These are phyloP conservation scores for Ophioninae sp. DNA, from an alignment of 2,888 invertebrate species.

Conservation along the genomic window DNA sequence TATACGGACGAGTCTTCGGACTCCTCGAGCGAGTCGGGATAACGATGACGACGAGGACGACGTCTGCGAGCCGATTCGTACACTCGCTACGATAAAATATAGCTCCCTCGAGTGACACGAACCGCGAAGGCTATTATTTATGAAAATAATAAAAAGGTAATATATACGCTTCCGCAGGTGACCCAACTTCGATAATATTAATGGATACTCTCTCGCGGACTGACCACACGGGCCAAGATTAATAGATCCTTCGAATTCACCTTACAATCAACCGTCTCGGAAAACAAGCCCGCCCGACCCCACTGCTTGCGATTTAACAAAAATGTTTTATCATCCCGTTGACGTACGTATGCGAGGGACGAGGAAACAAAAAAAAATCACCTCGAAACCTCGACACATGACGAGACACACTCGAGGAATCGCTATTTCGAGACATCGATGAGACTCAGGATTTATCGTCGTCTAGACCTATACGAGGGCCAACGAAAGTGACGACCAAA, in stretches of 20 bases:
- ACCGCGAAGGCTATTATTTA: slow-evolving; percentile 72
- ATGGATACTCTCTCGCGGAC: slow-evolving; percentile 67
- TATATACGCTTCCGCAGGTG: slow-evolving; percentile 65
- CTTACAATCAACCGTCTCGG: slow-evolving; percentile 32
- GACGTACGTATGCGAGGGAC: slow-evolving; percentile 15
- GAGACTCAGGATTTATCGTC: not conserved
- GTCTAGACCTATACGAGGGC: not conserved
- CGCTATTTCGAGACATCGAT: slow-evolving; percentile 7
- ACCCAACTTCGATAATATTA: slow-evolving; percentile 73
- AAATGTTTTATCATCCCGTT: slow-evolving; percentile 33
- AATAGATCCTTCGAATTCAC: slow-evolving; percentile 70
- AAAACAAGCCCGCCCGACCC: not conserved
- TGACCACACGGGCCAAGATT: slow-evolving; percentile 72
- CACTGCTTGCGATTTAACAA: not conserved
- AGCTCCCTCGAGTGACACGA: slow-evolving; percentile 70
- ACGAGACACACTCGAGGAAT: slow-evolving; percentile 1
- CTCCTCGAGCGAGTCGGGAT: not conserved
- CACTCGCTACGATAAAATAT: slow-evolving; percentile 71
- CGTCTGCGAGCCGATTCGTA: slow-evolving; percentile 18
- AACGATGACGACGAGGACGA: slow-evolving; percentile 29
- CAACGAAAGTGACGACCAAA: not conserved
- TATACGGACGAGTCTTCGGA: not conserved
- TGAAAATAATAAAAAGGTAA: slow-evolving; percentile 45
- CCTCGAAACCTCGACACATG: slow-evolving; percentile 1
- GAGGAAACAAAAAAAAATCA: slow-evolving; percentile 7